These are phyloP conservation scores for Squalus acanthias DNA, from an alignment of 2,797 vertebrate species.

Conservation along the genomic window DNA sequence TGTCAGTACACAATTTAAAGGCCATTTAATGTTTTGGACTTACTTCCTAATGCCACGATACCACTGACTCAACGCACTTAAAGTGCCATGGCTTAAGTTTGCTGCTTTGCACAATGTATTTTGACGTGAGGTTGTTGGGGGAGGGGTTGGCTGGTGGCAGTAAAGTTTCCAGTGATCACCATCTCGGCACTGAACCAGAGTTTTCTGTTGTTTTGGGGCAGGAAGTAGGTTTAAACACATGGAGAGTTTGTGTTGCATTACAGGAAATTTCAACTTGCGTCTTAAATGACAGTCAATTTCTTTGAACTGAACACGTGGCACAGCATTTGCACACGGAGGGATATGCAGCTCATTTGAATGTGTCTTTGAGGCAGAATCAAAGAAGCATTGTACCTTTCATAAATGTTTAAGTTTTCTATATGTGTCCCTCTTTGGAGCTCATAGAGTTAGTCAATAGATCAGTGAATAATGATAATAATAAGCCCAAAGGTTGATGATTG, in stretches of 20 bases:
- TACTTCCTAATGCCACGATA: neutral
- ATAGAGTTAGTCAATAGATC: neutral
- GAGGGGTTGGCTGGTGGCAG: neutral
- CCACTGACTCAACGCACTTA: slow-evolving; percentile 1
- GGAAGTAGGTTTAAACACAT: neutral
- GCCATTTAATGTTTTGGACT: slow-evolving; percentile 19
- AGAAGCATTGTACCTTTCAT: too few species aligned
- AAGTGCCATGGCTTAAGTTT: neutral
- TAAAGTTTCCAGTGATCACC: neutral
- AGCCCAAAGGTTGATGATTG: neutral
- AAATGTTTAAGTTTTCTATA: neutral
- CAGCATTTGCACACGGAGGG: neutral
- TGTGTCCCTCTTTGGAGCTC: neutral
- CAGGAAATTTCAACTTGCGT: slow-evolving; percentile 14
- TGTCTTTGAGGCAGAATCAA: neutral
- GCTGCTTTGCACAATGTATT: slow-evolving; percentile 13
- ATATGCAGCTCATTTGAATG: neutral
- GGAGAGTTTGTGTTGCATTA: neutral
- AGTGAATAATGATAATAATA: neutral
- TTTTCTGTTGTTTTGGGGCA: neutral
- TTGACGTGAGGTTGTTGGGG: neutral
- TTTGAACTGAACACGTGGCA: neutral
- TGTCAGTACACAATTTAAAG: slow-evolving; percentile 31
- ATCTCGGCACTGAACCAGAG: neutral
- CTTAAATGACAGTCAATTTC: neutral